Evolutionary conservation across 2,888 invertebrate species (phyloP), one percentile per base, ranked within the genome.

Genomic region (Lordiphosa andalusiaca): DNA sequence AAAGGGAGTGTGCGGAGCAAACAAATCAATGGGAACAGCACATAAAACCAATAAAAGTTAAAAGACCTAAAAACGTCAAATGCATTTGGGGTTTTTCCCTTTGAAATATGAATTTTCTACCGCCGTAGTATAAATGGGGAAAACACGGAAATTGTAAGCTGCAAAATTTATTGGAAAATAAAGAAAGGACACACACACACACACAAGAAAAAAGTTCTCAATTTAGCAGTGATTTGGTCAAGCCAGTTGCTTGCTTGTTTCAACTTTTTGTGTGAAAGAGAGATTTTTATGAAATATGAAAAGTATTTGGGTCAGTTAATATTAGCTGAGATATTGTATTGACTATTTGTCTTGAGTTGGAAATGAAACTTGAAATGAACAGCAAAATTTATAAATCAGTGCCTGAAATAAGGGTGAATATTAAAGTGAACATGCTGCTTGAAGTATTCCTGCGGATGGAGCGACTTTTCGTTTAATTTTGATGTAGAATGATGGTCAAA

Each of bases 11-110:
- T 33, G 53, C 38, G 39, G 40, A 51, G 50, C 62, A 58, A 71
- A 68, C 69, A 82, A 75, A 76, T 73, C 74, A 73, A 67, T 61
- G 40, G 33, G 38, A 61, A 36, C 37, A 42, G 52, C 53, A 60
- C 54, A 77, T 65, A 61, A 66, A 71, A 71, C 67, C 69, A 68
- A 73, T 84, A 84, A 68, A 81, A 69, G 60, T 69, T 77, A 64
- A 83, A 84, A 85, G 66, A 76, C 81, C 71, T 69, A 62, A 80
- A 81, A 71, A 80, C 57, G 85, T 85, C 80, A 81, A 66, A 73
- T 81, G 84, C 80, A 81, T 85, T 83, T 68, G 80, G 42, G 49
- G 41, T 46, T 35, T 16, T 21, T 53, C 21, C 37, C 58, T 80
- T 76, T 85, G 77, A 81, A 73, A 83, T 85, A 85, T 85, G 85